Conservation (phyloP, 2,888 invertebrate genomes). For the Sarcophaga variegata region DNA sequence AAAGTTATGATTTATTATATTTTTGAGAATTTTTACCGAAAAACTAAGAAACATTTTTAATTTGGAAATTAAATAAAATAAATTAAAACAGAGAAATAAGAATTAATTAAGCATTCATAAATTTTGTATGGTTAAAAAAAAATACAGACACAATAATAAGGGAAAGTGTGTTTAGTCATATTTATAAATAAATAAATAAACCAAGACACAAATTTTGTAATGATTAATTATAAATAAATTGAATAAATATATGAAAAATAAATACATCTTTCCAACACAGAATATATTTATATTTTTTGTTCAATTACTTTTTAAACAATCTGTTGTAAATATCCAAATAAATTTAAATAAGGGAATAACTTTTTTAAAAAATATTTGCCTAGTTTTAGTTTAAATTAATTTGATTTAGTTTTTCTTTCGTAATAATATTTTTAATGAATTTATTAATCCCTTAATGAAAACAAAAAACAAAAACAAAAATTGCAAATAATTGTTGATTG, state of each 20-base stretch:
- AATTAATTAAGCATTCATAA: constrained; percentile 18
- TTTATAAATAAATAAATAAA: not conserved
- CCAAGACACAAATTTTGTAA: constrained; percentile 37
- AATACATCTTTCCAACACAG: not conserved
- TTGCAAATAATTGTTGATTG: constrained; percentile 43
- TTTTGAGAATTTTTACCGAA: constrained; percentile 6
- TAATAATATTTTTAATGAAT: not conserved
- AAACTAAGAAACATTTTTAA: not conserved
- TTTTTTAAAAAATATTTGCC: not conserved
- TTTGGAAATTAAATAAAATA: not conserved
- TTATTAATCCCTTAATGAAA: too few relatives aligned
- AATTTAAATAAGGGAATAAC: not conserved
- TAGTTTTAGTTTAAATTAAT: constrained; percentile 20
- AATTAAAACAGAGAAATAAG: not conserved
- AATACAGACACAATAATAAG: constrained; percentile 28
- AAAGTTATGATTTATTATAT: not conserved
- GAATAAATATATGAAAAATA: not conserved
- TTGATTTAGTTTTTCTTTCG: constrained; percentile 21
- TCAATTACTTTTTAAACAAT: not conserved
- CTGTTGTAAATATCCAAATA: constrained; percentile 28
- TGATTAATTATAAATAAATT: constrained; percentile 4
- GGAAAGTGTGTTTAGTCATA: constrained; percentile 19
- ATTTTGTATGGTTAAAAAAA: constrained; percentile 45
- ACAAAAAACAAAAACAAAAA: not conserved
- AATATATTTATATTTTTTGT: not conserved